A percentile compares a stretch with the other conserved stretches of the same genome.
These are phyloP conservation scores for Microcebus lehilahytsara DNA, from an alignment of 2,113 vertebrate species.

Conservation along the genomic window DNA sequence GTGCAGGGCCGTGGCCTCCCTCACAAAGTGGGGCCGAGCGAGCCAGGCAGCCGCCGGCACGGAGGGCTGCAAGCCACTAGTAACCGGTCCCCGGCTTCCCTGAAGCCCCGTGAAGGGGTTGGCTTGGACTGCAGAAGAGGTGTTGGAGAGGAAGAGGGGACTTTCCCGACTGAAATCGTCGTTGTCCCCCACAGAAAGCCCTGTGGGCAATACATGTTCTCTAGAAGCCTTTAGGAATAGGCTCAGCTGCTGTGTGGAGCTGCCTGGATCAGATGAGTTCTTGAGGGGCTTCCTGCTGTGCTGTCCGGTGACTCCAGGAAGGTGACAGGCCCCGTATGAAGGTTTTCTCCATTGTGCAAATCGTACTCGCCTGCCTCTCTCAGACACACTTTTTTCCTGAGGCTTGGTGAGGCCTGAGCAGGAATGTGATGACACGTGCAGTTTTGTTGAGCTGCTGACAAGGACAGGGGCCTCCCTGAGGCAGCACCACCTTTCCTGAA, in stretches of 20 bases:
- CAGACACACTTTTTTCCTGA: neutral
- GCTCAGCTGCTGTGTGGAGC: neutral
- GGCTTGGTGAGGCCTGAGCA: neutral
- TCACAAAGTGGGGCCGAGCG: rapidly evolving
- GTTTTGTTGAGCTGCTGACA: neutral
- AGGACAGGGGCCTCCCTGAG: neutral
- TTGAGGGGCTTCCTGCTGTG: neutral
- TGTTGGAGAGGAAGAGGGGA: neutral
- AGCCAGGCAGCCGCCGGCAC: neutral
- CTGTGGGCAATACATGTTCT: rapidly evolving
- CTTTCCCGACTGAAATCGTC: neutral
- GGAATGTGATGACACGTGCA: conserved; percentile 51
- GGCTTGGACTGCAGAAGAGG: too few relatives aligned
- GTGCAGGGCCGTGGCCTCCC: neutral
- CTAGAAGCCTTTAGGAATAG: neutral
- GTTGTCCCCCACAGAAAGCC: neutral
- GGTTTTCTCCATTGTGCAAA: neutral
- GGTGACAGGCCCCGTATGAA: rapidly evolving
- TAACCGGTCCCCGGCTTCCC: neutral
- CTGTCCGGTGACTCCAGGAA: neutral
- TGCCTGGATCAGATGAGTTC: neutral
- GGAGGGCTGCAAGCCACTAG: rapidly evolving
- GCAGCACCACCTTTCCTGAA: conserved; percentile 59
- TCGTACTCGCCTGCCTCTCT: neutral
- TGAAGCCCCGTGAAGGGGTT: rapidly evolving